Conservation (phyloP, 1,140 invertebrate species). For the Oncopeltus fasciatus region DNA sequence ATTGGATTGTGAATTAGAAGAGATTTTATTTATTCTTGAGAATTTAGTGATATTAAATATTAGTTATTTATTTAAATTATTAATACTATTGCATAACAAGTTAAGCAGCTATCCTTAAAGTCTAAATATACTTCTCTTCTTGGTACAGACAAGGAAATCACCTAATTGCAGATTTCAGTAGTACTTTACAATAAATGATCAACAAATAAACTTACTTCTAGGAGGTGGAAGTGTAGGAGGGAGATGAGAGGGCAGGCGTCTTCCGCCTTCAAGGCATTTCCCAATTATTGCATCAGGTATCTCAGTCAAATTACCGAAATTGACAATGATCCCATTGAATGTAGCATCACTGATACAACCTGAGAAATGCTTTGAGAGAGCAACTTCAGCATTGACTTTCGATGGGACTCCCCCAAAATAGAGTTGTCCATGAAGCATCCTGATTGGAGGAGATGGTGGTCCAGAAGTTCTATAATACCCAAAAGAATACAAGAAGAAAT, state of each 20-base stretch:
- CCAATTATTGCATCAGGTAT: constrained; percentile 47
- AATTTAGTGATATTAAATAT: too few species aligned
- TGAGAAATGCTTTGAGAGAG: constrained; percentile 40
- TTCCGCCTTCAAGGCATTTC: constrained; percentile 38
- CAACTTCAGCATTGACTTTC: constrained; percentile 33
- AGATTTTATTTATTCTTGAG: too few species aligned
- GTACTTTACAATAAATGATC: too few species aligned
- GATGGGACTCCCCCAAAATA: constrained; percentile 74
- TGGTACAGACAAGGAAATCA: too few species aligned
- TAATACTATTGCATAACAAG: too few species aligned
- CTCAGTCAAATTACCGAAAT: constrained; percentile 60
- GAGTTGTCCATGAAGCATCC: constrained; percentile 47
- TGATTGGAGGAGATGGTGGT: constrained; percentile 38
- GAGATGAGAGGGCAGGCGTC: neutral
- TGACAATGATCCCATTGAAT: constrained; percentile 62
- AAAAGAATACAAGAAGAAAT: too few species aligned
- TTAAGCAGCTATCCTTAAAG: too few species aligned
- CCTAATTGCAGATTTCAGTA: too few species aligned
- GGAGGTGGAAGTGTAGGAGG: neutral
- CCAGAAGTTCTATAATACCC: constrained; percentile 36
- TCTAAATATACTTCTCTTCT: too few species aligned
- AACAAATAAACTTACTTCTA: neutral
- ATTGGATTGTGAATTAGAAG: too few species aligned
- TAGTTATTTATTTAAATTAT: too few species aligned
- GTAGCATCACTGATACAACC: constrained; percentile 82